Conservation (phyloP, 2,797 vertebrate species). For the Melanotaenia trifasciata region DNA sequence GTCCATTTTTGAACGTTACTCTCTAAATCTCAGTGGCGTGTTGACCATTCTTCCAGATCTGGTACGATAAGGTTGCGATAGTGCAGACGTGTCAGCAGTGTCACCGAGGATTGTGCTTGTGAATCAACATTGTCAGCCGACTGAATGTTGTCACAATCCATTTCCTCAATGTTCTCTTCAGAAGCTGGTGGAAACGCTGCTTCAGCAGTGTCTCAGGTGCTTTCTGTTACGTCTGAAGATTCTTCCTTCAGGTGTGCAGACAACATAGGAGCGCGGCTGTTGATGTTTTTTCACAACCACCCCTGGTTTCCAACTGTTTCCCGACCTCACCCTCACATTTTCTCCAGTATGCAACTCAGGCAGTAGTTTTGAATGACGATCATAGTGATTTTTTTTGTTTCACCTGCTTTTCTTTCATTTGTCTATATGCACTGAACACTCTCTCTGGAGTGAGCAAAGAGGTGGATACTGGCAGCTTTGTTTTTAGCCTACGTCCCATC, state of each 20-base stretch:
- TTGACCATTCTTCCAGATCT: too few relatives aligned
- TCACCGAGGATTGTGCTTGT: too few relatives aligned
- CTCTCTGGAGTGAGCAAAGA: background rate
- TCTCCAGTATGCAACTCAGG: background rate
- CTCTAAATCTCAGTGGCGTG: too few relatives aligned
- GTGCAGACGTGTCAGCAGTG: too few relatives aligned
- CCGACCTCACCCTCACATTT: background rate
- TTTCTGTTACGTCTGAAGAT: background rate
- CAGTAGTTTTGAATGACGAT: background rate
- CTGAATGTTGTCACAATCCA: too few relatives aligned
- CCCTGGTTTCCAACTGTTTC: background rate
- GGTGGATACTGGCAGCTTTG: slow-evolving; percentile 11
- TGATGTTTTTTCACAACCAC: too few relatives aligned
- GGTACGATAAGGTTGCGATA: too few relatives aligned
- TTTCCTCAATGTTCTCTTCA: too few relatives aligned
- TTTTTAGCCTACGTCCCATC: slow-evolving; percentile 19
- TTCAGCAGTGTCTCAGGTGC: background rate
- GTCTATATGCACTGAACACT: background rate
- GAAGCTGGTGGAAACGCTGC: too few relatives aligned
- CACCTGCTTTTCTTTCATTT: background rate
- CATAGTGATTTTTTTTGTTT: background rate
- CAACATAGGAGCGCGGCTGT: too few relatives aligned
- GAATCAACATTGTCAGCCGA: too few relatives aligned
- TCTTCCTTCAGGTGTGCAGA: background rate
- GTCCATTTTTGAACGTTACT: too few relatives aligned